Evolutionary conservation across 2,888 invertebrate species (phyloP).

Genomic region (Volucella zonaria): DNA sequence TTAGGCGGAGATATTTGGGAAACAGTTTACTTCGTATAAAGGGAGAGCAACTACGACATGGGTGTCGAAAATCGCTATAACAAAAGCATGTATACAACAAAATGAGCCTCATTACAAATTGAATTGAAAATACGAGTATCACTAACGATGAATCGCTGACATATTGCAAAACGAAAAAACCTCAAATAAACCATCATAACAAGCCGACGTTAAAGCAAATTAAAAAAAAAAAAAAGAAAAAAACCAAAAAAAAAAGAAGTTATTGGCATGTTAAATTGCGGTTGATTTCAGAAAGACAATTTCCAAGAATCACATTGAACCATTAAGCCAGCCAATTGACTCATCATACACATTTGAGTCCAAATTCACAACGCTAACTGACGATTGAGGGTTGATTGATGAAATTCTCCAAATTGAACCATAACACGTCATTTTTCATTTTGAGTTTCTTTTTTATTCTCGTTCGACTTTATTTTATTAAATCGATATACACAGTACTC

Average conservation of each 20-base stretch:
- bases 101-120: too few relatives aligned
- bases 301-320: conserved; percentile 5
- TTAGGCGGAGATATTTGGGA: too few relatives aligned
- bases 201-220: background rate
- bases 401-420: conserved; percentile 40
- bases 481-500: conserved; percentile 38
- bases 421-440: conserved; percentile 55
- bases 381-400: conserved; percentile 55
- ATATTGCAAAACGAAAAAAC: too few relatives aligned
- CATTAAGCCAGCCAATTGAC: conserved; percentile 36
- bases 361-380: conserved; percentile 30
- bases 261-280: background rate
- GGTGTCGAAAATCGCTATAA: too few relatives aligned
- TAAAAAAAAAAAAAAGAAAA: background rate
- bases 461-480: background rate
- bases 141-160: too few relatives aligned
- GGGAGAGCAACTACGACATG: too few relatives aligned
- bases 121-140: too few relatives aligned
- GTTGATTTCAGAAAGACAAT: background rate
- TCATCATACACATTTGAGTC: conserved; percentile 32
- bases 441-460: background rate
- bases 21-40: too few relatives aligned
- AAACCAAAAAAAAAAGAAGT: background rate
- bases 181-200: too few relatives aligned
- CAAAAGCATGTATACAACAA: too few relatives aligned